Evolutionary conservation across 2,888 invertebrate genomes (phyloP).

Genomic region (Mythimna ferrago): DNA sequence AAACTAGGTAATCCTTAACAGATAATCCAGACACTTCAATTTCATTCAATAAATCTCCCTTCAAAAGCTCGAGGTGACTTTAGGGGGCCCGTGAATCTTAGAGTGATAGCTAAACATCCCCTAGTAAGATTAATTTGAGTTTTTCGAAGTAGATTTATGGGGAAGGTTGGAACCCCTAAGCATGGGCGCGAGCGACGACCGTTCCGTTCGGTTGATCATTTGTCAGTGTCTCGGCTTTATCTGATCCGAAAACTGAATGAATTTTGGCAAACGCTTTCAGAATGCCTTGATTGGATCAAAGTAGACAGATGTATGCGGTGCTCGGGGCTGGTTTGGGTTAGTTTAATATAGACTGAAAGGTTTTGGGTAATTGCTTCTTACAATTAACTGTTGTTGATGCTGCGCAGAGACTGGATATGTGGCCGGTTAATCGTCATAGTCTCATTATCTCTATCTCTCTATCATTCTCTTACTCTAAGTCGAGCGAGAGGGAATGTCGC

Average conservation of each 20-base stretch:
- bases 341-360: neutral
- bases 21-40: slow-evolving; percentile 57
- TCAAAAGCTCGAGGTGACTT: slow-evolving; percentile 45
- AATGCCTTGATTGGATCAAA: slow-evolving; percentile 55
- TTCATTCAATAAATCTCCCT: slow-evolving; percentile 62
- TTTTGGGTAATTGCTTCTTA: slow-evolving; percentile 1
- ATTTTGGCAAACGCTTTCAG: slow-evolving; percentile 71
- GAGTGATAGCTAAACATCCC: slow-evolving; percentile 71
- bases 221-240: slow-evolving; percentile 82
- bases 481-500: too few relatives aligned
- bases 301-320: slow-evolving; percentile 58
- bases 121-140: slow-evolving; percentile 84
- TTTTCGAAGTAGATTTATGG: slow-evolving; percentile 84
- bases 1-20: slow-evolving; percentile 43
- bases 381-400: too few relatives aligned
- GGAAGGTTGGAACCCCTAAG: slow-evolving; percentile 76
- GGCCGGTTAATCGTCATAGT: too few relatives aligned
- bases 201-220: slow-evolving; percentile 79
- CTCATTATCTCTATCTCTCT: too few relatives aligned
- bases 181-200: slow-evolving; percentile 73
- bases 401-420: neutral
- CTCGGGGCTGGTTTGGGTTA: slow-evolving; percentile 20
- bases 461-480: too few relatives aligned
- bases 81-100: slow-evolving; percentile 51
- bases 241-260: slow-evolving; percentile 81